Percentiles rank a stretch among this genome's conserved stretches.
Evolutionary conservation across 2,113 vertebrate species (phyloP).

Genomic region (Tychaedon coryphoeus): DNA sequence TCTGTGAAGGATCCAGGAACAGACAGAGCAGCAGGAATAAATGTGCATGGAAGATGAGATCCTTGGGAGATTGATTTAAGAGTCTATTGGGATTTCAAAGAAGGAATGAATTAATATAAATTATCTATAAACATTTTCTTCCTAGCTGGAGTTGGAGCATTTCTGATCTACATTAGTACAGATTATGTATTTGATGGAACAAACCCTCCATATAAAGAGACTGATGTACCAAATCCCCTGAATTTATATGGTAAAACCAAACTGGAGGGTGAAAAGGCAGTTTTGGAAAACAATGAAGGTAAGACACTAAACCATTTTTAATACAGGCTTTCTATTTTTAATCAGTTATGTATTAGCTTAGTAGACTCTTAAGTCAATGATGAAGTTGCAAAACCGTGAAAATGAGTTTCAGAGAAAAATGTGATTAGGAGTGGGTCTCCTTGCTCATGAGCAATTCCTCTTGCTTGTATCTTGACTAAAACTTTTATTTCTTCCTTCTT

Average conservation of each 20-base stretch:
- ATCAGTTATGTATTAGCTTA: background rate
- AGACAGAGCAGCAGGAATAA: background rate
- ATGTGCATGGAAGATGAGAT: background rate
- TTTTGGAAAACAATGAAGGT: constrained; percentile 88
- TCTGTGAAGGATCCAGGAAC: background rate
- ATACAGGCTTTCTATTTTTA: background rate
- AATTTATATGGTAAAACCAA: constrained; percentile 94
- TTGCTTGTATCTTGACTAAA: background rate
- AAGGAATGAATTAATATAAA: background rate
- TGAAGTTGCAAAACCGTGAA: background rate
- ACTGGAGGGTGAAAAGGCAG: constrained; percentile 88
- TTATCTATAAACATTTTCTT: background rate
- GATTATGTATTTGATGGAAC: constrained; percentile 97
- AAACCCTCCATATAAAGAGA: constrained; percentile 90
- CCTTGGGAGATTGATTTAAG: background rate
- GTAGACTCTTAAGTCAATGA: background rate
- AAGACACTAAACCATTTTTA: background rate
- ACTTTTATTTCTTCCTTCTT: background rate
- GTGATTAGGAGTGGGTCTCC: background rate
- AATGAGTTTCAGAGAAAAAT: background rate
- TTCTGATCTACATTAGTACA: constrained; percentile 93
- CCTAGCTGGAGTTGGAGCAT: constrained; percentile 78
- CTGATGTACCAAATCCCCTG: constrained; percentile 86
- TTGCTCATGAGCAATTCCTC: background rate
- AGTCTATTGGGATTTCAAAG: background rate